A percentile compares a stretch with the other conserved stretches of the same genome.
Conservation (phyloP, 2,797 vertebrate species). For the Morelia viridis region DNA sequence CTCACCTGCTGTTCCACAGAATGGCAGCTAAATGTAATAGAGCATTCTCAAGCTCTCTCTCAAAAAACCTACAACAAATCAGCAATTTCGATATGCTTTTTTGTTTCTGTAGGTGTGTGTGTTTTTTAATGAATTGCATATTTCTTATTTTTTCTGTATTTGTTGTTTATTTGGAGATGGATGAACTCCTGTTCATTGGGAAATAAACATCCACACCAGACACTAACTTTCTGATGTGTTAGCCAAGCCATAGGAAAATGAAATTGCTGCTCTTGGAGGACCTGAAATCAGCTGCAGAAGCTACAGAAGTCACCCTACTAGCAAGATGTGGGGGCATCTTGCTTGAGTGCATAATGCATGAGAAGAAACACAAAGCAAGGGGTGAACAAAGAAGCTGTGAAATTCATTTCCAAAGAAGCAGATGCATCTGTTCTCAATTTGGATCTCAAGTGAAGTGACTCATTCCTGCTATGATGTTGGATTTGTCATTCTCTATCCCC, state of each 20-base stretch:
- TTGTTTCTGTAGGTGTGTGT: neutral
- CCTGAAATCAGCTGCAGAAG: constrained; percentile 35
- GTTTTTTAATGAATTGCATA: neutral
- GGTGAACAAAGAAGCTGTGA: constrained; percentile 26
- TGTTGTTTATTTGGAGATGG: constrained; percentile 11
- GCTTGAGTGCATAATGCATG: constrained; percentile 37
- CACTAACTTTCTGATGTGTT: neutral
- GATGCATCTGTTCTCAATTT: constrained; percentile 20
- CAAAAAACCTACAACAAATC: neutral
- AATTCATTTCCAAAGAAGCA: constrained; percentile 38
- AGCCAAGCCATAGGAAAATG: constrained; percentile 20
- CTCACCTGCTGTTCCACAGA: neutral
- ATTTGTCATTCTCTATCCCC: constrained; percentile 21
- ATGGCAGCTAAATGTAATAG: neutral
- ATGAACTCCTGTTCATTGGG: constrained; percentile 1
- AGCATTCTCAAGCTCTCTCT: neutral
- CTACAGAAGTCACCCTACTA: constrained; percentile 13
- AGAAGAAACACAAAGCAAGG: constrained; percentile 12
- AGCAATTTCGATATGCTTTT: constrained; percentile 16
- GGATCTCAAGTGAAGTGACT: constrained; percentile 34
- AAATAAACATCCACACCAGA: constrained; percentile 10
- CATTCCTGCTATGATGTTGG: constrained; percentile 41
- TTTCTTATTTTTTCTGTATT: neutral
- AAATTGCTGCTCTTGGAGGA: constrained; percentile 12
- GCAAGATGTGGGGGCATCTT: neutral